These are phyloP conservation scores for Chaunax sp. DNA, from an alignment of 2,797 vertebrate genomes.

Conservation along the genomic window DNA sequence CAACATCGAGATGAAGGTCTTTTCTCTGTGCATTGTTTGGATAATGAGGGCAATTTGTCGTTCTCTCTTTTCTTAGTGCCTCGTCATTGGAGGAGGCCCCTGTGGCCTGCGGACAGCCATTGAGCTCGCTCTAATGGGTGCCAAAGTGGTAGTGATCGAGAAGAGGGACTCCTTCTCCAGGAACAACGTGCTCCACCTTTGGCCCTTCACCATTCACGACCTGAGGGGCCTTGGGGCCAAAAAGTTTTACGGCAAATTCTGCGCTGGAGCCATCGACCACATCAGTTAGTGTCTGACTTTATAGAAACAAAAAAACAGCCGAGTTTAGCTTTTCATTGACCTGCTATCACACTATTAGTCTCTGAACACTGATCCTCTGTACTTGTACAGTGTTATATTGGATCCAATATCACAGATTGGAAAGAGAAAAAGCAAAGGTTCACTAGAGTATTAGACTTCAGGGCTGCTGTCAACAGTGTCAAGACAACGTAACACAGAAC, in stretches of 20 bases:
- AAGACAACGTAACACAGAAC: slow-evolving; percentile 25
- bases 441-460: neutral
- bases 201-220: slow-evolving; percentile 98
- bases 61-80: slow-evolving; percentile 86
- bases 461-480: neutral
- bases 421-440: neutral
- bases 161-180: slow-evolving; percentile 97
- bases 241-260: slow-evolving; percentile 98
- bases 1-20: neutral
- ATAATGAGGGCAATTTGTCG: slow-evolving; percentile 37
- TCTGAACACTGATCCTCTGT: neutral
- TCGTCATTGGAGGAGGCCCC: slow-evolving; percentile 95
- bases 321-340: slow-evolving; percentile 1
- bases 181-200: slow-evolving; percentile 97
- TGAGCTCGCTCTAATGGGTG: slow-evolving; percentile 93
- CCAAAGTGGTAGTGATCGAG: slow-evolving; percentile 95
- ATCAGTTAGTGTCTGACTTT: slow-evolving; percentile 90
- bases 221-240: slow-evolving; percentile 95
- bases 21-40: slow-evolving; percentile 9
- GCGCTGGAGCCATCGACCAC: slow-evolving; percentile 96
- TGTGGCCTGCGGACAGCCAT: slow-evolving; percentile 96
- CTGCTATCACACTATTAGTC: neutral
- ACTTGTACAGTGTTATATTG: too few relatives aligned
- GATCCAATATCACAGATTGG: neutral
- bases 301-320: neutral